Percentiles rank a stretch among this genome's conserved stretches.
Conservation (phyloP, 2,113 vertebrate genomes). For the Blennius ocellaris region DNA sequence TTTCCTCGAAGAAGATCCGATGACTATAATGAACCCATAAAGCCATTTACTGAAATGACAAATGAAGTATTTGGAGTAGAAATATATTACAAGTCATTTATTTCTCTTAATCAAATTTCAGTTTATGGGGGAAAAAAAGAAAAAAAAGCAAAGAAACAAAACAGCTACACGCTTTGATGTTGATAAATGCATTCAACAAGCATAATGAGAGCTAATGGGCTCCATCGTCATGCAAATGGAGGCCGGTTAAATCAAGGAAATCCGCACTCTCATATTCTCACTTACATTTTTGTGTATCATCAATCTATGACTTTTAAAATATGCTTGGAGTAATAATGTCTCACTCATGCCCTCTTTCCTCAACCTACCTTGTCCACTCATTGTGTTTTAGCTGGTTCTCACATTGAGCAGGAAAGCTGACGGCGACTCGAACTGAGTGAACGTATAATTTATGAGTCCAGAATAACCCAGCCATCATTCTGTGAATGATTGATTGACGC, state of each 20-base stretch:
- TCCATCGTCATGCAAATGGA: slow-evolving; percentile 54
- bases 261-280: slow-evolving; percentile 9
- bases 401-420: slow-evolving; percentile 6
- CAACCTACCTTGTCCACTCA: neutral
- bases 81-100: slow-evolving; percentile 47
- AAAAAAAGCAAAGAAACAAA: slow-evolving; percentile 4
- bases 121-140: slow-evolving; percentile 28
- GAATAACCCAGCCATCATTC: slow-evolving; percentile 11
- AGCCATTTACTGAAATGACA: slow-evolving; percentile 56
- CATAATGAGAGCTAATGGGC: slow-evolving; percentile 63
- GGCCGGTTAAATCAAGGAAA: slow-evolving; percentile 29
- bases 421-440: neutral
- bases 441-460: neutral
- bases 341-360: slow-evolving; percentile 4
- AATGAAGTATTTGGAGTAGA: slow-evolving; percentile 48
- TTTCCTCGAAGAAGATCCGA: slow-evolving; percentile 5
- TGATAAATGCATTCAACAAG: slow-evolving; percentile 61
- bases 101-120: slow-evolving; percentile 64
- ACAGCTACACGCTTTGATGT: slow-evolving; percentile 30
- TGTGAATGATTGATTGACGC: neutral
- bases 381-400: neutral
- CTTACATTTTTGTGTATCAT: slow-evolving; percentile 35
- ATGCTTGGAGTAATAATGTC: neutral
- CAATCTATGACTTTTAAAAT: slow-evolving; percentile 50
- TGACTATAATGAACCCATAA: slow-evolving; percentile 20